Percentiles rank a stretch among this genome's conserved stretches.
Evolutionary conservation across 2,113 vertebrate genomes (phyloP).

Genomic region (Aplodontia rufa): DNA sequence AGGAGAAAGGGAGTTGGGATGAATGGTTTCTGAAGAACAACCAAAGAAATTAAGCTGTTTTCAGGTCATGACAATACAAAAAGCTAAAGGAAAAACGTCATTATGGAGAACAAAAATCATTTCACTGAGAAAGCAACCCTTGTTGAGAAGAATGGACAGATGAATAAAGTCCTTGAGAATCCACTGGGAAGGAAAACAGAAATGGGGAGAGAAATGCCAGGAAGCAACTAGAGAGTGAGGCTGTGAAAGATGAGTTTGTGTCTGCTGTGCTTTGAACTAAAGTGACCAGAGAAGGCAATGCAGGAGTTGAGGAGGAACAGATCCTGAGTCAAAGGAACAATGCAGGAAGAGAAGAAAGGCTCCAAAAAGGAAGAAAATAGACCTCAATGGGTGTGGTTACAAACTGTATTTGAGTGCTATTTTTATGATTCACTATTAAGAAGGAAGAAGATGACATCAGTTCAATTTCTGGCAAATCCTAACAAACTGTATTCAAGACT

Average conservation of each 20-base stretch:
- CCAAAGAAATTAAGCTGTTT: not conserved
- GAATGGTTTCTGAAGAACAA: not conserved
- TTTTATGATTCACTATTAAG: constrained; percentile 42
- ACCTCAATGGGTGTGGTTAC: not conserved
- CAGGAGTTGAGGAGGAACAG: not conserved
- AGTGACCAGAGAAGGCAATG: not conserved
- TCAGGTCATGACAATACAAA: not conserved
- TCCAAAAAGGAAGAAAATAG: not conserved
- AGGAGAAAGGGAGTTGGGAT: not conserved
- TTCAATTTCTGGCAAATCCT: not conserved
- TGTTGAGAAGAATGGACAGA: not conserved
- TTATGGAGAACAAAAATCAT: not conserved
- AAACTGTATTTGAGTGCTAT: not conserved
- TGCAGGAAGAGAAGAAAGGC: not conserved
- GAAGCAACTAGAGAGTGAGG: not conserved
- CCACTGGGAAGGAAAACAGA: not conserved
- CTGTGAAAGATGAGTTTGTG: not conserved
- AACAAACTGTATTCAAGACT: not conserved
- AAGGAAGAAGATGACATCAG: constrained; percentile 4
- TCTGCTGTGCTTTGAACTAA: not conserved
- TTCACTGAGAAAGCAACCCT: not conserved
- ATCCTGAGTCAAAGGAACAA: not conserved
- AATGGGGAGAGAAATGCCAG: not conserved
- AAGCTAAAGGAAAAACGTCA: not conserved
- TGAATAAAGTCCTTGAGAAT: not conserved